Conservation (phyloP, 1,140 invertebrate species). For the Papilio aristodemus region DNA sequence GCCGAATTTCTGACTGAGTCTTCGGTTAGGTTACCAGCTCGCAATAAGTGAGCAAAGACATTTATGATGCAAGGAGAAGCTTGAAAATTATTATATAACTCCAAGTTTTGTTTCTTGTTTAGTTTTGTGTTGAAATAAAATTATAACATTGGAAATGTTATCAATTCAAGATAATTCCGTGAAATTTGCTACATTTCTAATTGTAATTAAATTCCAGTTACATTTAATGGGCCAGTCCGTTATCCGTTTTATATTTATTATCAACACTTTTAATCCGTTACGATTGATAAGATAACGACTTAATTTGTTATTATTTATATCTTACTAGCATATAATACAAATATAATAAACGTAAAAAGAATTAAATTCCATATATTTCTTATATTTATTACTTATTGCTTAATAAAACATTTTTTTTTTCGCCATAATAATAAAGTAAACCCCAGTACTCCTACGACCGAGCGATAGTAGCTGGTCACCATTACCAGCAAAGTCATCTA, state of each 20-base stretch:
- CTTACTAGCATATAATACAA: not conserved
- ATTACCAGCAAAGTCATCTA: constrained; percentile 9
- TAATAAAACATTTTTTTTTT: too few species aligned
- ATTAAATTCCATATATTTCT: too few species aligned
- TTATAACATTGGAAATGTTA: too few species aligned
- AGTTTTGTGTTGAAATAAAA: too few species aligned
- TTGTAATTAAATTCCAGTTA: constrained; percentile 5
- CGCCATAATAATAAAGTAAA: not conserved
- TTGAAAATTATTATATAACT: too few species aligned
- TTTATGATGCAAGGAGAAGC: too few species aligned
- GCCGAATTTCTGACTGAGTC: too few species aligned
- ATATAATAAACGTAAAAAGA: not conserved
- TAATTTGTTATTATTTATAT: constrained; percentile 22
- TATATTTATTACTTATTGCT: too few species aligned
- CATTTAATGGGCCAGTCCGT: not conserved
- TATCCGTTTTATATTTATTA: constrained; percentile 4
- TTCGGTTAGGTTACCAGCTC: too few species aligned
- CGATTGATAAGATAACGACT: not conserved
- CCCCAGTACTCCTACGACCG: not conserved
- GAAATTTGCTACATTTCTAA: not conserved
- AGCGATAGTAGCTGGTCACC: not conserved
- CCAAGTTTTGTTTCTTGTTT: too few species aligned
- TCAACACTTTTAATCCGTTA: constrained; percentile 15
- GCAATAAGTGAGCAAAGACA: too few species aligned
- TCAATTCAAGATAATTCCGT: not conserved